Conservation (phyloP, 1,140 invertebrate species). For the Drosophila neocordata region DNA sequence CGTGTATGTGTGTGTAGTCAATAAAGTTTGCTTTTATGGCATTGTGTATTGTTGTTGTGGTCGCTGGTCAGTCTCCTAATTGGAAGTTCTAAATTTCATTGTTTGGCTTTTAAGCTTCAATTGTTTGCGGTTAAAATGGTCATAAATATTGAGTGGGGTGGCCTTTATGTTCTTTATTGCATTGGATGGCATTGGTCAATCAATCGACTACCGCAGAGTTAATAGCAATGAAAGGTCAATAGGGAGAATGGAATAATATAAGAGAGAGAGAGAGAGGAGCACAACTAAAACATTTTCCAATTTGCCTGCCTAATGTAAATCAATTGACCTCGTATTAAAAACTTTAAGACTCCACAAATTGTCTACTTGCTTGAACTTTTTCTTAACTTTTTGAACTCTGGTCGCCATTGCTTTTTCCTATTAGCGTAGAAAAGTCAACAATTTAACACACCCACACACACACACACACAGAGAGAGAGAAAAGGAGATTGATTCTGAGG, state of each 20-base stretch:
- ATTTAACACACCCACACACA: slow-evolving; percentile 35
- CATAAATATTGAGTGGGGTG: slow-evolving; percentile 68
- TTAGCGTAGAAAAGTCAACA: slow-evolving; percentile 78
- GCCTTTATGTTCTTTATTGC: slow-evolving; percentile 30
- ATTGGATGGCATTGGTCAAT: slow-evolving; percentile 45
- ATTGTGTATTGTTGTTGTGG: slow-evolving; percentile 42
- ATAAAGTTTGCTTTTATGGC: slow-evolving; percentile 59
- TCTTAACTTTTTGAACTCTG: slow-evolving; percentile 45
- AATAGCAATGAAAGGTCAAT: background rate
- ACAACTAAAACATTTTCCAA: slow-evolving; percentile 41
- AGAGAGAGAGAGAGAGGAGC: background rate
- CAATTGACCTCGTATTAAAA: slow-evolving; percentile 79
- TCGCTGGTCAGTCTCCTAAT: slow-evolving; percentile 64
- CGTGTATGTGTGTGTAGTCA: slow-evolving; percentile 20
- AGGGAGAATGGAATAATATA: background rate
- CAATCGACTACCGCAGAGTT: slow-evolving; percentile 36
- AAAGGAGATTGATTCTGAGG: background rate
- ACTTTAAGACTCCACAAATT: slow-evolving; percentile 72
- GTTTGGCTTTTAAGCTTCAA: slow-evolving; percentile 79
- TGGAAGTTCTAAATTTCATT: slow-evolving; percentile 79
- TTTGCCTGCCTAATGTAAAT: slow-evolving; percentile 68
- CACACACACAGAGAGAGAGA: slow-evolving; percentile 38
- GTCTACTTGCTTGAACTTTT: slow-evolving; percentile 66
- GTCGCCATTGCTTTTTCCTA: slow-evolving; percentile 59
- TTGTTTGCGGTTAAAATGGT: slow-evolving; percentile 73